Evolutionary conservation across 2,888 invertebrate species (phyloP).

Genomic region (Eupeodes luniger): DNA sequence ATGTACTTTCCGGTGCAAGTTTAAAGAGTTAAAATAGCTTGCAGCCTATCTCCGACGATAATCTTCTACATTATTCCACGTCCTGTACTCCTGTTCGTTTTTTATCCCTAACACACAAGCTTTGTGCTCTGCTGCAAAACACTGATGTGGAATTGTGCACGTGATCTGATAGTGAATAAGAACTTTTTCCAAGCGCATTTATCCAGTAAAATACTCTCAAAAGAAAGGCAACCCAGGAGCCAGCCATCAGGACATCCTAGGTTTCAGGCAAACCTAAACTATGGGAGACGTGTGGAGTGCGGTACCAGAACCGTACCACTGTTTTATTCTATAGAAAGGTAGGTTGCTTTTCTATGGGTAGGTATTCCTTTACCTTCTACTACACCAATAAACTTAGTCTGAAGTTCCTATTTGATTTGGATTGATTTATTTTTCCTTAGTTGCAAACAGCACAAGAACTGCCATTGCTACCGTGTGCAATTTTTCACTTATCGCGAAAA

Average conservation of each 20-base stretch:
- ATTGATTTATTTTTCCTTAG: constrained; percentile 74
- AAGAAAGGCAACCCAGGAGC: constrained; percentile 49
- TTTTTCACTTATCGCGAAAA: constrained; percentile 73
- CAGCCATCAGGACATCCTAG: constrained; percentile 11
- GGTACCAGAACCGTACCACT: constrained; percentile 18
- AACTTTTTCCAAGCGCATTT: constrained; percentile 73
- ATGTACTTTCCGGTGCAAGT: constrained; percentile 58
- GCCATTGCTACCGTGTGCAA: constrained; percentile 64
- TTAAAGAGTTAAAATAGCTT: constrained; percentile 73
- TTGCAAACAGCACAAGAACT: constrained; percentile 63
- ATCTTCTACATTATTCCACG: constrained; percentile 74
- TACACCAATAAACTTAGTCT: constrained; percentile 68
- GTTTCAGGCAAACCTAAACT: constrained; percentile 33
- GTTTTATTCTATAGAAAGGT: constrained; percentile 16
- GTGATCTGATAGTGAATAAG: constrained; percentile 76
- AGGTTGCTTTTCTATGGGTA: background rate
- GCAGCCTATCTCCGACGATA: constrained; percentile 71
- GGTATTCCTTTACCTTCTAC: constrained; percentile 17
- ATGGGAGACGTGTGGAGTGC: constrained; percentile 49
- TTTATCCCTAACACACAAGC: constrained; percentile 68
- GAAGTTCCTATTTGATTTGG: constrained; percentile 73
- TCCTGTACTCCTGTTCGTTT: constrained; percentile 68
- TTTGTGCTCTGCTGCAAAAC: constrained; percentile 73
- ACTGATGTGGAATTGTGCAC: constrained; percentile 76
- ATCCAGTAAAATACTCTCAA: constrained; percentile 69